Evolutionary conservation across 2,113 vertebrate species (phyloP), one percentile per base, ranked within the genome.

Genomic region (Cacatua alba): DNA sequence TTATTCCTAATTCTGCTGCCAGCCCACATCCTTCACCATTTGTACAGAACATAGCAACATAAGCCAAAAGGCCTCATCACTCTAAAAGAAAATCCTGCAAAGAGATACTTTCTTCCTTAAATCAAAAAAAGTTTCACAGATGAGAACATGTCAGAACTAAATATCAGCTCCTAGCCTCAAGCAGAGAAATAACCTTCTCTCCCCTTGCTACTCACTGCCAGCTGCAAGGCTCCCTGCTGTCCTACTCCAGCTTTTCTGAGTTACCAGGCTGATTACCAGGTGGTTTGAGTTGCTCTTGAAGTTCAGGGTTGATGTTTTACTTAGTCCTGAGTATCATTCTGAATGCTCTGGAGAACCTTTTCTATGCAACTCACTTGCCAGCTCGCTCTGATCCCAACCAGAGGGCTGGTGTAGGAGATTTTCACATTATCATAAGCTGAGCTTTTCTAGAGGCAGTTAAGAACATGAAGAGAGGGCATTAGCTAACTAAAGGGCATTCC

Each of bases 111-210:
- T 48, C 20, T 68, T n/a, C 37, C 51, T 21, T 33, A 86, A 60
- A 78, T 2, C n/a, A 88, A 92, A 92, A 10, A 8, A 51, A 78
- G 25, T 5, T 16, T 39, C 14, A 33, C 11, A 37, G 3, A 6
- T 13, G 11, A 60, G 8, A 48, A 5, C 0, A 0, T 2, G 0
- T 18, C 33, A 72, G 18, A 33, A 41, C 17, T 20, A 63, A 52
- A 35, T 13, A 59, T 1, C n/a, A 86, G 4, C 43, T 59, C 49
- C 23, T 8, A 1, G 3, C 13, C 33, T 15, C 18, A 74, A 60
- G 16, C 24, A 23, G 9, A 75, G 24, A 3, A 33, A 46, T 0
- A 70, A 75, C 21, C 51, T 77, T 55, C 29, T 55, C 39, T 16
- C 31, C 31, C 33, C 9, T 62, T 51, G 6, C 29, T 69, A 6